Evolutionary conservation across 1,140 invertebrate species (phyloP).

Genomic region (Protaetia brevitarsis): DNA sequence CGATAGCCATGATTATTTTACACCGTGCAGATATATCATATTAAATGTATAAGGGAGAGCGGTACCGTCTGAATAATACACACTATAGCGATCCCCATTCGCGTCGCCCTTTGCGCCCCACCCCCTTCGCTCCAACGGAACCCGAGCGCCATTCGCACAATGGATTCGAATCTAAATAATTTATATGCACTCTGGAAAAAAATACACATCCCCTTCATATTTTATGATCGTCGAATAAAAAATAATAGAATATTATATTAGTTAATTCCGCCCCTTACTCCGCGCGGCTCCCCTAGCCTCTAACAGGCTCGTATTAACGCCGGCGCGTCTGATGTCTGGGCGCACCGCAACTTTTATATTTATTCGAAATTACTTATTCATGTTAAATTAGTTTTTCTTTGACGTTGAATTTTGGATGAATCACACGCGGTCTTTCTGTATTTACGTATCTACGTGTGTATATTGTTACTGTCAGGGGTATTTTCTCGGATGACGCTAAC

Average conservation of each 20-base stretch:
- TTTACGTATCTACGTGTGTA: too few relatives aligned
- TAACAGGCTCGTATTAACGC: background rate
- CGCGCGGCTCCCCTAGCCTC: background rate
- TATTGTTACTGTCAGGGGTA: too few relatives aligned
- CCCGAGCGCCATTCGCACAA: conserved; percentile 31
- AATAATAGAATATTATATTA: conserved; percentile 50
- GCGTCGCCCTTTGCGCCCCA: too few relatives aligned
- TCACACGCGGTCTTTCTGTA: too few relatives aligned
- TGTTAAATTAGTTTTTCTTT: conserved; percentile 48
- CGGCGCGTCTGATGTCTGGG: background rate
- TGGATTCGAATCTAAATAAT: conserved; percentile 47
- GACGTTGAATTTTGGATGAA: conserved; percentile 45
- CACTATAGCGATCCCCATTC: too few relatives aligned
- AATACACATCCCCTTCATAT: conserved; percentile 45
- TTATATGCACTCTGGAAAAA: conserved; percentile 45
- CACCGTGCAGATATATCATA: conserved; percentile 39
- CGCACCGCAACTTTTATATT: conserved; percentile 44
- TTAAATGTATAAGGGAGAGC: conserved; percentile 34
- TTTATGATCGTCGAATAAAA: conserved; percentile 46
- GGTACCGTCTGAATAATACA: conserved; percentile 38
- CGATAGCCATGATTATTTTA: conserved; percentile 38
- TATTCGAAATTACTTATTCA: conserved; percentile 47
- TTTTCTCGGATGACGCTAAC: too few relatives aligned
- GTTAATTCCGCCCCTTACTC: conserved; percentile 40
- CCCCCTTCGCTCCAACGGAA: conserved; percentile 33